Base-by-base conservation (phyloP, 2,113 vertebrate genomes). In the Oophaga pumilio region DNA sequence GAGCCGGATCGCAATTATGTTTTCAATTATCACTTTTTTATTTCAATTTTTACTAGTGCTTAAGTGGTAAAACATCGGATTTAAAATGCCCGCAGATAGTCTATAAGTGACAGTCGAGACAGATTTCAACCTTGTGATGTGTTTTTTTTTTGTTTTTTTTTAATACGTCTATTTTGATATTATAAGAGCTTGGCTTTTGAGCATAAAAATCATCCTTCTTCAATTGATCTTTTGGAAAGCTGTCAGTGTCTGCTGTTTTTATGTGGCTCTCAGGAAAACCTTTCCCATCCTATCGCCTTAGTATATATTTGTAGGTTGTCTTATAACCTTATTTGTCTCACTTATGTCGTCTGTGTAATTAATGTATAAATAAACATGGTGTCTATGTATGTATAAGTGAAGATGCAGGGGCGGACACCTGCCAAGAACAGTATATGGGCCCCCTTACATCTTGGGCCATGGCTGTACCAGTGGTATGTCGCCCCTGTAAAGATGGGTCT, bases 11-110 rank as follows among this genome's bases (percentile, higher is more conserved):
- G 17, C 13, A 8, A 1, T 26, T 26, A 3, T 85, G 20, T 89
- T 90, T 82, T 24, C 10, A 43, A 89, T 85, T 60, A n/a, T n/a
- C n/a, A n/a, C 6, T 50, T 0, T 52, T 85, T 24, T 52, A 74
- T 74, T 74, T 59, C n/a, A 56, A 43, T 9, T 68, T 17, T 81
- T 59, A 22, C 11, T n/a, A 50, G 1, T 28, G 7, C 66, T 18
- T 83, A 69, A 53, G 2, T 80, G 56, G 56, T 28, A 80, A 73
- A 49, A 49, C 28, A 73, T 52, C 53, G 52, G 14, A 24, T 22
- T 43, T 15, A 43, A 26, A 81, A 52, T 28, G n/a, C 8, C 66
- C 12, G 8, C n/a, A 18, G 43, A 24, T 24, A 33, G 49, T 84
- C 82, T 84, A 53, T 15, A 71, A 74, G 13, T 49, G 33, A 18